These are phyloP conservation scores for Cassiopea andromeda DNA, from an alignment of 30 jellyfish, hydroid and myxozoan genomes.

Conservation along the genomic window DNA sequence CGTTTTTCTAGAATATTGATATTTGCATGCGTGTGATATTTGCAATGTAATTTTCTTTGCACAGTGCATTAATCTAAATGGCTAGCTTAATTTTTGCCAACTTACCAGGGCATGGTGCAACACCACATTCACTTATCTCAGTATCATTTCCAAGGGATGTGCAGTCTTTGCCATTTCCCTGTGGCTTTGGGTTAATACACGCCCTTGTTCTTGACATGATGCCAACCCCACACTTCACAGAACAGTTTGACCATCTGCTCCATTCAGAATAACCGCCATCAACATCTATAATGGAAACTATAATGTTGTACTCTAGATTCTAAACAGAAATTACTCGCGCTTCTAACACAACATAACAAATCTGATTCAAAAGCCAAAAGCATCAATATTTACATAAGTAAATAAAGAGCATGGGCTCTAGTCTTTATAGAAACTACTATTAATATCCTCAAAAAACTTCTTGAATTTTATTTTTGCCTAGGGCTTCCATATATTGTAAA, in stretches of 20 bases:
- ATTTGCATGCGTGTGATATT: no score
- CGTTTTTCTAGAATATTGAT: no score
- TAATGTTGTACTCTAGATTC: not conserved
- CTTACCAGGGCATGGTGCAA: conserved; percentile 64
- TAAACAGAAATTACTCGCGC: not conserved
- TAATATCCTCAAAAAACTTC: no score
- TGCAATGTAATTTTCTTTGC: no score
- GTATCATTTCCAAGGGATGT: conserved; percentile 45
- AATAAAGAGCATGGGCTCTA: no score
- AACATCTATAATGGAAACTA: conserved; percentile 18
- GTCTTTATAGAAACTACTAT: no score
- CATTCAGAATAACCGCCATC: conserved; percentile 78
- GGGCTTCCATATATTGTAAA: no score
- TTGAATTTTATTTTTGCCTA: no score
- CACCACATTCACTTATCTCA: conserved; percentile 53
- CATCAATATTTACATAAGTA: no score
- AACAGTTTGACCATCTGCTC: conserved; percentile 75
- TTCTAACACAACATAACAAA: no score
- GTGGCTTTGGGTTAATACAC: conserved; percentile 74
- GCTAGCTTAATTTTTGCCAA: not conserved
- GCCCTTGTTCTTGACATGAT: conserved; percentile 54
- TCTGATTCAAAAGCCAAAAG: no score
- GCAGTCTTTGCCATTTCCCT: conserved; percentile 68
- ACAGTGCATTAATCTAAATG: no score
- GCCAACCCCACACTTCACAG: conserved; percentile 79